Conservation (phyloP, 2,797 vertebrate genomes). For the Gymnoscopelus microlampas region DNA sequence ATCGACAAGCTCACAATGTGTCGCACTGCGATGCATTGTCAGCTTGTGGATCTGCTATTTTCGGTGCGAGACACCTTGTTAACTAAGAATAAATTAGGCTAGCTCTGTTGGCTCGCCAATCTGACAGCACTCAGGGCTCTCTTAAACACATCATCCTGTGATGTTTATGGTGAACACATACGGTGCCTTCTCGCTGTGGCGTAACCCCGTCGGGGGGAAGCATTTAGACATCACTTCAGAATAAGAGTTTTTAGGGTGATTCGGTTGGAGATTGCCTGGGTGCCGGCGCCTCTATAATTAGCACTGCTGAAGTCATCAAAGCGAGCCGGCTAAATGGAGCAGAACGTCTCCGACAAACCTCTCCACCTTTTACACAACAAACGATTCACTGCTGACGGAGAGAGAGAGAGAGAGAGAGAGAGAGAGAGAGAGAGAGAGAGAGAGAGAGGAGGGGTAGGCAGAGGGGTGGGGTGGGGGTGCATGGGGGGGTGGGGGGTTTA, state of each 20-base stretch:
- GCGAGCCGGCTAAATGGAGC: slow-evolving; percentile 60
- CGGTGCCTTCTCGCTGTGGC: slow-evolving; percentile 50
- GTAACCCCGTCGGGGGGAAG: slow-evolving; percentile 46
- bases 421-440: slow-evolving; percentile 47
- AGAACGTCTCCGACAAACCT: slow-evolving; percentile 47
- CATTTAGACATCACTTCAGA: slow-evolving; percentile 50
- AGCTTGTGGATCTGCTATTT: too few species aligned
- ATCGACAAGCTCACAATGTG: too few species aligned
- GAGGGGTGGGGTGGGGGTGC: background rate
- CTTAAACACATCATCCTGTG: too few species aligned
- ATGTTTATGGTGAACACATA: background rate
- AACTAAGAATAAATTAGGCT: too few species aligned
- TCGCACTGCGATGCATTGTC: too few species aligned
- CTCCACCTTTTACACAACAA: slow-evolving; percentile 35
- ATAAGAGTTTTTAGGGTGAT: slow-evolving; percentile 53
- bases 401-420: slow-evolving; percentile 53
- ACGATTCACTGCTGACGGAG: background rate
- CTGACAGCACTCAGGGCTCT: too few species aligned
- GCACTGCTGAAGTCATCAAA: slow-evolving; percentile 62
- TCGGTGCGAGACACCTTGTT: too few species aligned
- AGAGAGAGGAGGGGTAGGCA: slow-evolving; percentile 54
- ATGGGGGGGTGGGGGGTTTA: background rate
- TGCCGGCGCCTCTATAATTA: slow-evolving; percentile 64
- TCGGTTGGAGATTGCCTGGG: slow-evolving; percentile 61
- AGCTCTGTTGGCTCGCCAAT: too few species aligned